phyloP scores from a whole-genome alignment of 1,140 invertebrate genomes.

The Semibalanus balanoides region DNA sequence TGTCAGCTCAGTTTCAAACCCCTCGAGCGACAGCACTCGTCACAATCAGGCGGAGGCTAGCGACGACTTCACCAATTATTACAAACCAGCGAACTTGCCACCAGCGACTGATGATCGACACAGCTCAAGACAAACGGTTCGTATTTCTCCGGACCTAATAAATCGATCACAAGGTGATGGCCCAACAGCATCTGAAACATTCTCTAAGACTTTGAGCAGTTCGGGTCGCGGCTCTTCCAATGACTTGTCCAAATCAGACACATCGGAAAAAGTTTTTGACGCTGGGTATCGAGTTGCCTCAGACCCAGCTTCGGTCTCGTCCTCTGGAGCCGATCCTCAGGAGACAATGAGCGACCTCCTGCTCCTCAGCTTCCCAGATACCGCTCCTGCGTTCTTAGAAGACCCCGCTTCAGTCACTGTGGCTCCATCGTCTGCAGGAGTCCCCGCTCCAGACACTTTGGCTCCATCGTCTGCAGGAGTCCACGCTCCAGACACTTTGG shows the following conservation, averaged over 20 bases:
- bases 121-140: neutral
- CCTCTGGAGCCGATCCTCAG: neutral
- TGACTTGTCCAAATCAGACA: neutral
- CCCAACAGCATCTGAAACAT: neutral
- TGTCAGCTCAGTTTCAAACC: too few relatives aligned
- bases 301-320: neutral
- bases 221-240: neutral
- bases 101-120: neutral
- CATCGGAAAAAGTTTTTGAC: neutral
- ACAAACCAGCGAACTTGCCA: neutral
- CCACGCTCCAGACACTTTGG: too few relatives aligned
- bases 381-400: too few relatives aligned
- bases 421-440: too few relatives aligned
- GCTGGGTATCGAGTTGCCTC: neutral
- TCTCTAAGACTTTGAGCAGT: neutral
- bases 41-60: too few relatives aligned
- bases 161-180: neutral
- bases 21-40: too few relatives aligned
- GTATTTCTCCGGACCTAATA: neutral
- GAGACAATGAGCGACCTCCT: neutral
- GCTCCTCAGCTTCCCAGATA: neutral
- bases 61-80: neutral
- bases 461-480: too few relatives aligned
- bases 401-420: too few relatives aligned
- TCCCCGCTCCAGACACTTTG: too few relatives aligned